Conservation (phyloP, 2,888 invertebrate species). For the Cordilura impudica region DNA sequence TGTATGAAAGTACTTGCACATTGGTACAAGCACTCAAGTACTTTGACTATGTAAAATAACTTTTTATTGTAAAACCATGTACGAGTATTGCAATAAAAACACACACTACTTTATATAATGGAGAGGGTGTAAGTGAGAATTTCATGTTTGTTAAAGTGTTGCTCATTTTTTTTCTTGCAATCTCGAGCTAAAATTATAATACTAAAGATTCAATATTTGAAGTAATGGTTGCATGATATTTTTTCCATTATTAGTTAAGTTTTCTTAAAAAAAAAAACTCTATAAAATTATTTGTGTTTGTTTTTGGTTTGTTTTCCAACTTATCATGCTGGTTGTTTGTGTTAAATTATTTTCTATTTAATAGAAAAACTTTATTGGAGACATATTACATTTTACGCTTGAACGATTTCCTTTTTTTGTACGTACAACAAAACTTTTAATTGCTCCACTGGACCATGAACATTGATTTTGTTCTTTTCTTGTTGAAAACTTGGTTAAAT, state of each 20-base stretch:
- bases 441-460: slow-evolving; percentile 62
- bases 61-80: slow-evolving; percentile 21
- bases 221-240: slow-evolving; percentile 15
- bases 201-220: not conserved
- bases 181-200: no score
- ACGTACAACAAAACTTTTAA: slow-evolving; percentile 57
- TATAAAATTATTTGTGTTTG: slow-evolving; percentile 13
- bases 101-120: slow-evolving; percentile 4
- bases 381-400: slow-evolving; percentile 47
- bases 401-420: slow-evolving; percentile 21
- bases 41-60: slow-evolving; percentile 28
- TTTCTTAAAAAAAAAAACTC: not conserved
- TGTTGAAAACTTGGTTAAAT: no score
- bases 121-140: not conserved
- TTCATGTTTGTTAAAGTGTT: slow-evolving; percentile 17
- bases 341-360: not conserved
- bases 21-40: not conserved
- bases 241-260: not conserved
- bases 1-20: not conserved
- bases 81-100: slow-evolving; percentile 14
- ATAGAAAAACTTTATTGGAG: slow-evolving; percentile 42
- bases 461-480: slow-evolving; percentile 43
- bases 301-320: not conserved
- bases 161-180: slow-evolving; percentile 20
- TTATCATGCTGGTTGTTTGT: slow-evolving; percentile 39